Conservation (phyloP, 2,113 vertebrate species). For the Sebastes schlegelii region DNA sequence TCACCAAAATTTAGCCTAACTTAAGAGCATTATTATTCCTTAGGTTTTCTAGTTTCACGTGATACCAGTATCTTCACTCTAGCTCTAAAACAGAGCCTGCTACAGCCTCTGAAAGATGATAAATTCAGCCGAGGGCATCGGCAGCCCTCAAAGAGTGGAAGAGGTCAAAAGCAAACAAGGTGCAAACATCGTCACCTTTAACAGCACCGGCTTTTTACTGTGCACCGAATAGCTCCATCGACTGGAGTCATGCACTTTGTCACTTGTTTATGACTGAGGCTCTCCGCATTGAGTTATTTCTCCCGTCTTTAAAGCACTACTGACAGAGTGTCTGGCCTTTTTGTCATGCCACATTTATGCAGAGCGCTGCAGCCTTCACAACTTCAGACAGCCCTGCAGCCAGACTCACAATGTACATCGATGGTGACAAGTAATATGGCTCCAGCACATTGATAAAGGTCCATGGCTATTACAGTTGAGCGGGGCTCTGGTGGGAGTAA, state of each 20-base stretch:
- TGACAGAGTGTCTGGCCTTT: conserved; percentile 30
- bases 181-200: not conserved
- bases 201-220: not conserved
- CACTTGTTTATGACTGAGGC: conserved; percentile 22
- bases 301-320: not conserved
- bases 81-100: too few relatives aligned
- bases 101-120: too few relatives aligned
- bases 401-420: conserved; percentile 21
- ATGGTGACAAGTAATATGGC: conserved; percentile 28
- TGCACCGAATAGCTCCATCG: not conserved
- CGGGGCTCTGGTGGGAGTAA: not conserved
- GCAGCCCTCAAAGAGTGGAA: too few relatives aligned
- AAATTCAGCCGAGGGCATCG: too few relatives aligned
- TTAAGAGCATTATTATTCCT: too few relatives aligned
- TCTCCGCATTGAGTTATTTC: conserved; percentile 2
- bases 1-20: too few relatives aligned
- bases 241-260: conserved; percentile 15
- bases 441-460: conserved; percentile 30
- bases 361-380: not conserved
- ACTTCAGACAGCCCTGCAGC: conserved; percentile 23
- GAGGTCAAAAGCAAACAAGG: not conserved
- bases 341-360: conserved; percentile 34
- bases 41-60: too few relatives aligned
- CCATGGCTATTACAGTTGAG: conserved; percentile 7
- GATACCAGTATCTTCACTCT: too few relatives aligned